Conservation (phyloP, 2,113 vertebrate genomes). For the Melanotaenia duboulayi region DNA sequence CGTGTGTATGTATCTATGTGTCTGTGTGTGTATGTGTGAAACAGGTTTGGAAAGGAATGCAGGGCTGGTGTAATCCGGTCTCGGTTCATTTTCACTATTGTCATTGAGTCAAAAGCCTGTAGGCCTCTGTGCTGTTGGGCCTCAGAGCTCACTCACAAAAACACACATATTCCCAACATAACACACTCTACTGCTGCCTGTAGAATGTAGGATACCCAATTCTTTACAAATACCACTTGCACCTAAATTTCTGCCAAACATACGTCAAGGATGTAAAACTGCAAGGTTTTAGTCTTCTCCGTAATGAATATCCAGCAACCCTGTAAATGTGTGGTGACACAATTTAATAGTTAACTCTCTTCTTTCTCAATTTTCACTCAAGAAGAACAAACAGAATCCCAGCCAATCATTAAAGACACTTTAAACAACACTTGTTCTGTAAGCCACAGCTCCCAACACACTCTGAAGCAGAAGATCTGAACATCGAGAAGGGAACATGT, state of each 20-base stretch:
- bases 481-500: slow-evolving; percentile 7
- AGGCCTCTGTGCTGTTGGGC: slow-evolving; percentile 50
- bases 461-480: slow-evolving; percentile 1
- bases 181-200: slow-evolving; percentile 3
- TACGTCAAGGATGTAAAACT: too few relatives aligned
- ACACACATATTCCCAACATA: slow-evolving; percentile 45
- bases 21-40: slow-evolving; percentile 45
- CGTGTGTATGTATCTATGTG: slow-evolving; percentile 32
- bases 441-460: not conserved
- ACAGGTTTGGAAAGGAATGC: slow-evolving; percentile 80
- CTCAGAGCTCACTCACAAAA: slow-evolving; percentile 49
- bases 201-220: not conserved
- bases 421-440: slow-evolving; percentile 5
- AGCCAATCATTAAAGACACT: slow-evolving; percentile 12
- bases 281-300: not conserved
- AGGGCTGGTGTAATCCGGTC: slow-evolving; percentile 75
- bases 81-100: slow-evolving; percentile 70
- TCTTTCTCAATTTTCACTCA: slow-evolving; percentile 19
- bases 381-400: slow-evolving; percentile 50
- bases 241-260: not conserved
- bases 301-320: slow-evolving; percentile 16
- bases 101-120: slow-evolving; percentile 69
- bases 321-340: slow-evolving; percentile 24
- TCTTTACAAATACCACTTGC: not conserved
- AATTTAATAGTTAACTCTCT: slow-evolving; percentile 54